These are phyloP conservation scores for Lasioglossum vierecki DNA, from an alignment of 2,888 invertebrate genomes.

Conservation along the genomic window DNA sequence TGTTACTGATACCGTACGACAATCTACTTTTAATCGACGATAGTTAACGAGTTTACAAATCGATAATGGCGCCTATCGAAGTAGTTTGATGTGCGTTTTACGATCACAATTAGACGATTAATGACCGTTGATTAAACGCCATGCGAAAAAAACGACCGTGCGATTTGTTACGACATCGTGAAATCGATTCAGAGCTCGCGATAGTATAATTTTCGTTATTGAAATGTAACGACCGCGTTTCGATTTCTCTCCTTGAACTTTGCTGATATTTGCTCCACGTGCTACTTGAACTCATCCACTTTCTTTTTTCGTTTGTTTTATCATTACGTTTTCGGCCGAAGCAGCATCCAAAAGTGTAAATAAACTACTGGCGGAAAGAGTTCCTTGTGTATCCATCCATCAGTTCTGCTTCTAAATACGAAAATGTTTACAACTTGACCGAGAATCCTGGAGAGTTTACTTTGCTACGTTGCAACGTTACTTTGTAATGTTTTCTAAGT, in stretches of 20 bases:
- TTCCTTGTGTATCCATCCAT: constrained; percentile 10
- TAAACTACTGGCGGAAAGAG: constrained; percentile 23
- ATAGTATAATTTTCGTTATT: constrained; percentile 21
- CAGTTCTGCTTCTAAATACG: constrained; percentile 15
- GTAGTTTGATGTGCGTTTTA: not conserved
- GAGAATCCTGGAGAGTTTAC: not conserved
- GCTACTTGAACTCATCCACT: constrained; percentile 32
- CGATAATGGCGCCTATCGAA: not conserved
- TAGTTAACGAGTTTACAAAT: not conserved
- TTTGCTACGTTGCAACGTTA: not conserved
- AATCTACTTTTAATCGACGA: not conserved
- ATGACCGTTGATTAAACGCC: not conserved
- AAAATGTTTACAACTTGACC: not conserved
- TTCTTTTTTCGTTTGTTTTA: constrained; percentile 51
- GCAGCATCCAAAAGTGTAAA: constrained; percentile 27
- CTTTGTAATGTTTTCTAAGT: not conserved
- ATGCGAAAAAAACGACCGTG: not conserved
- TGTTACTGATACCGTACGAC: not conserved
- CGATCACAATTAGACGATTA: not conserved
- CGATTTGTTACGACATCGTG: not conserved
- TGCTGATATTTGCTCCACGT: constrained; percentile 42
- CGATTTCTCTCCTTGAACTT: constrained; percentile 48
- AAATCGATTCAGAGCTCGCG: not conserved
- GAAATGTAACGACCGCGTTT: constrained; percentile 36
- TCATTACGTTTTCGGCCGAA: constrained; percentile 25